Percentiles rank a stretch among this genome's conserved stretches.
phyloP scores from a whole-genome alignment of 2,888 invertebrate genomes.

The Xylocampa areola region DNA sequence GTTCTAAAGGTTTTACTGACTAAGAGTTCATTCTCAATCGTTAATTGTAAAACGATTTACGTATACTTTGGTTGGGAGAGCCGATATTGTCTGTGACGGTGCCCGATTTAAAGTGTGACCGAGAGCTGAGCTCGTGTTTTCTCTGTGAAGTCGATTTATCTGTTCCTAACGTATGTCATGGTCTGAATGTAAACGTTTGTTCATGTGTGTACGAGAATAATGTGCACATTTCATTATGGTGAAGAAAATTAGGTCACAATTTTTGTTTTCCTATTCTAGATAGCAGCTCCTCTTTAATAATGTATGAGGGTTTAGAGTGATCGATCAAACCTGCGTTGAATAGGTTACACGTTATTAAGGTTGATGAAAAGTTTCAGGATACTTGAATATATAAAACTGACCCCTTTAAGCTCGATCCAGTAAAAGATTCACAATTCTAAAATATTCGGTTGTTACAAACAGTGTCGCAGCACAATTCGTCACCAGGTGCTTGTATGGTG shows the following conservation, averaged over 20 bases:
- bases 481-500: too few species aligned
- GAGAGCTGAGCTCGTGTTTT: conserved; percentile 36
- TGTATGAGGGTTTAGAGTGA: conserved; percentile 5
- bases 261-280: background rate
- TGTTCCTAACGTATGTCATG: conserved; percentile 28
- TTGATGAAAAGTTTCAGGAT: conserved; percentile 18
- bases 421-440: conserved; percentile 6
- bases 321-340: conserved; percentile 22
- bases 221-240: conserved; percentile 6
- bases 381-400: conserved; percentile 24
- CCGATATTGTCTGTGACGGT: conserved; percentile 46
- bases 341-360: conserved; percentile 11
- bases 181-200: conserved; percentile 20
- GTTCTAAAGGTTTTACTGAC: conserved; percentile 39
- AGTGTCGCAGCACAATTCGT: background rate
- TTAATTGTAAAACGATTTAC: conserved; percentile 57
- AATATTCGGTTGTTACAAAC: too few species aligned
- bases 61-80: conserved; percentile 50
- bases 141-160: conserved; percentile 46
- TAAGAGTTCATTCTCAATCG: conserved; percentile 33
- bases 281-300: background rate
- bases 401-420: conserved; percentile 12
- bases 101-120: conserved; percentile 36
- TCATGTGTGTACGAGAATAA: conserved; percentile 20
- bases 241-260: background rate